These are phyloP conservation scores for Tragelaphus strepsiceros DNA, from an alignment of 2,113 vertebrate species.

Conservation along the genomic window DNA sequence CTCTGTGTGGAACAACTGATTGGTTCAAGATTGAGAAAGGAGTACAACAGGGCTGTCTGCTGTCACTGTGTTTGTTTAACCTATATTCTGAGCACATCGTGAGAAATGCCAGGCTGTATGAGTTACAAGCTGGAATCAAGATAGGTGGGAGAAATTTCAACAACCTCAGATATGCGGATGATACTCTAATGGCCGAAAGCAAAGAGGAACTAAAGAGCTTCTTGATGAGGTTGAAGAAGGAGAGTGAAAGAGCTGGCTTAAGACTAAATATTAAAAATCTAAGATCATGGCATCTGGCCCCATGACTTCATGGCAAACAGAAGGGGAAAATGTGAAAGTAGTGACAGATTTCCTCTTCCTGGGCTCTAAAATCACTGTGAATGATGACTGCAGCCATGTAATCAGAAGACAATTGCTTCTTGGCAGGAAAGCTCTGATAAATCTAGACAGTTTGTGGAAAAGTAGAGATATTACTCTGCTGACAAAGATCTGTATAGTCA, in stretches of 20 bases:
- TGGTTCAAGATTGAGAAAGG: background rate
- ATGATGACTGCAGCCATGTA: background rate
- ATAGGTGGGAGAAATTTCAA: background rate
- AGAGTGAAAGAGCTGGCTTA: background rate
- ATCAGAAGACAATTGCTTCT: background rate
- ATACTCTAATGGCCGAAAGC: background rate
- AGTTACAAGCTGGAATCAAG: background rate
- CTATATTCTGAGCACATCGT: background rate
- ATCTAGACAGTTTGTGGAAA: background rate
- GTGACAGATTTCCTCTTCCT: background rate
- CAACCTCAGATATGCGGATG: background rate
- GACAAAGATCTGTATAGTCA: background rate
- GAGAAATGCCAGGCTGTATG: background rate
- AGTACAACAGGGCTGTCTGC: accelerated
- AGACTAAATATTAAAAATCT: background rate
- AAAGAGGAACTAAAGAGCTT: background rate
- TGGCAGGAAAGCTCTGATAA: background rate
- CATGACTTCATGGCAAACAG: background rate
- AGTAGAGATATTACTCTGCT: background rate
- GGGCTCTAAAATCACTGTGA: background rate
- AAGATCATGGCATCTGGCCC: background rate
- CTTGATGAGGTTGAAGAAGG: background rate
- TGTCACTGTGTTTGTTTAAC: background rate
- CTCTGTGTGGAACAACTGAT: background rate
- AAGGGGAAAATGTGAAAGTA: background rate